phyloP scores from a whole-genome alignment of 2,113 vertebrate species.

The Forbesichthys agassizii region DNA sequence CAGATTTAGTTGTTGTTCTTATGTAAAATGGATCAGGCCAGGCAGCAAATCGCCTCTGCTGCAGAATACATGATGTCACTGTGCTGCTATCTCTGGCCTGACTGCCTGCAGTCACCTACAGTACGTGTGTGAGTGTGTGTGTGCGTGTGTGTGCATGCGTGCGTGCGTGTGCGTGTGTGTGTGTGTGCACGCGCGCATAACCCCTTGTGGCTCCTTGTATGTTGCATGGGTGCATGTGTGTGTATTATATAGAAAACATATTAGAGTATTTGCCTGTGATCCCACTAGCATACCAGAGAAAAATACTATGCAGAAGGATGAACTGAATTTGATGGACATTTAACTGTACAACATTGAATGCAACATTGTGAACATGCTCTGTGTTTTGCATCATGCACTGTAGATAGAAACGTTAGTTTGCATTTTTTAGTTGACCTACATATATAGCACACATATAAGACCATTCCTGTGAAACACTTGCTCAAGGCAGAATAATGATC shows the following conservation, averaged over 20 bases:
- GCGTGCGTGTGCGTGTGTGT: neutral
- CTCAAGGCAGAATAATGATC: no score
- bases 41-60: neutral
- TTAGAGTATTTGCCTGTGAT: constrained; percentile 41
- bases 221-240: constrained; percentile 27
- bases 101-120: neutral
- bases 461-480: no score
- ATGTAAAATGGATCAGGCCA: neutral
- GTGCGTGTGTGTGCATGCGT: constrained; percentile 6
- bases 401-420: no score
- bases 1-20: constrained; percentile 46
- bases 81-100: neutral
- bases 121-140: constrained; percentile 26
- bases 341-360: neutral
- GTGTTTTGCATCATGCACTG: no score
- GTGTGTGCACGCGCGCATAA: neutral
- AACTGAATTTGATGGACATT: neutral
- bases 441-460: no score
- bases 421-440: no score
- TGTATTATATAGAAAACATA: constrained; percentile 34
- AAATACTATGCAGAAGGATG: neutral
- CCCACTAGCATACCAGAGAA: constrained; percentile 9
- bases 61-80: neutral
- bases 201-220: no score
- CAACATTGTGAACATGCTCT: neutral